Percentiles rank a stretch among this genome's conserved stretches.
phyloP scores from a whole-genome alignment of 2,797 vertebrate genomes.

The Bradypodion ventrale region DNA sequence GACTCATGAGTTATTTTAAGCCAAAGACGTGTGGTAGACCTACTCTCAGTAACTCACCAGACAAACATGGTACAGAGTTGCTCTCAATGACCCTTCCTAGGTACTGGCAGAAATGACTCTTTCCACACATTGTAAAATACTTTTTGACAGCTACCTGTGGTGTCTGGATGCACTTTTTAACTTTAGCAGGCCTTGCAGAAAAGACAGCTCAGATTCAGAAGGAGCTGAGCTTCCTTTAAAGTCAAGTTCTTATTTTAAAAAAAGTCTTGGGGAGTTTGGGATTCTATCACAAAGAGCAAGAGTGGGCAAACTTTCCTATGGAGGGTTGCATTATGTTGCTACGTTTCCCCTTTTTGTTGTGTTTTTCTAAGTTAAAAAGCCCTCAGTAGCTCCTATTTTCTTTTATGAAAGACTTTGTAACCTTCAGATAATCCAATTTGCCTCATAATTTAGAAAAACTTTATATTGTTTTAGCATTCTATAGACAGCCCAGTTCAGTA shows the following conservation, averaged over 20 bases:
- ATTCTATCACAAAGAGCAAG: neutral
- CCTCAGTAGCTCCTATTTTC: too few relatives aligned
- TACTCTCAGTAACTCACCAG: neutral
- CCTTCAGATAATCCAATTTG: neutral
- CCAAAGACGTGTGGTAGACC: neutral
- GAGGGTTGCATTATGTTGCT: neutral
- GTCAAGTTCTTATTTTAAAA: too few relatives aligned
- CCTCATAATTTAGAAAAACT: neutral
- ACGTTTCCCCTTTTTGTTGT: too few relatives aligned
- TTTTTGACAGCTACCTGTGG: conserved; percentile 9
- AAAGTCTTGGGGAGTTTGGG: neutral
- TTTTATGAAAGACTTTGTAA: neutral
- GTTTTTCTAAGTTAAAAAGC: too few relatives aligned
- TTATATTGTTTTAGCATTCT: conserved; percentile 25
- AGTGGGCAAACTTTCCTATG: neutral
- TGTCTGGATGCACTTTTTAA: neutral
- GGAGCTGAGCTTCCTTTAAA: neutral
- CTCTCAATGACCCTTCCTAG: conserved; percentile 31
- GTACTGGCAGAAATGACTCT: conserved; percentile 33
- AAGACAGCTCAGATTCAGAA: neutral
- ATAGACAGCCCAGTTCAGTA: conserved; percentile 39
- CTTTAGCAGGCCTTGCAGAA: neutral
- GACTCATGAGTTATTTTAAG: neutral
- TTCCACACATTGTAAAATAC: conserved; percentile 8
- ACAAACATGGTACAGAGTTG: neutral